These are phyloP conservation scores for Leptopilina myrica DNA, from an alignment of 2,888 invertebrate genomes.

Conservation along the genomic window DNA sequence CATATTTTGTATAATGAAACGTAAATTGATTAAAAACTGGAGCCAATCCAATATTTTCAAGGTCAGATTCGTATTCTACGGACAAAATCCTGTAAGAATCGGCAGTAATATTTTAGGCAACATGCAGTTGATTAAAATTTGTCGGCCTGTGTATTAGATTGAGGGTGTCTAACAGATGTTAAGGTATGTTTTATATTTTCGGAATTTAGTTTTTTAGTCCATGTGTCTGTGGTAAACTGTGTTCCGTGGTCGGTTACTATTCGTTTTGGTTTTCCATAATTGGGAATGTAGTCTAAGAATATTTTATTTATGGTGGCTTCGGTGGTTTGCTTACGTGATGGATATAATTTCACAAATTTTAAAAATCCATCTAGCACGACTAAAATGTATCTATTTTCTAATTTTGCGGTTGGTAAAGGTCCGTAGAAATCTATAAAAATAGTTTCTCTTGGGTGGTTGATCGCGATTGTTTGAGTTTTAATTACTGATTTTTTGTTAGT, in stretches of 20 bases:
- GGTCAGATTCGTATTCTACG: too few species aligned
- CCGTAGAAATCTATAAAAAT: slow-evolving; percentile 52
- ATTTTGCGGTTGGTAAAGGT: slow-evolving; percentile 43
- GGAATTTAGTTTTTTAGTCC: slow-evolving; percentile 20
- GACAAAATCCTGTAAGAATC: too few species aligned
- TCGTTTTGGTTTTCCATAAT: slow-evolving; percentile 26
- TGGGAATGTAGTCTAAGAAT: slow-evolving; percentile 17
- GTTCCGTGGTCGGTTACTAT: slow-evolving; percentile 44
- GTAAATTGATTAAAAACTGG: too few species aligned
- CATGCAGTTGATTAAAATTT: too few species aligned
- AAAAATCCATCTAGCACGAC: slow-evolving; percentile 46
- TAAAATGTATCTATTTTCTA: slow-evolving; percentile 40
- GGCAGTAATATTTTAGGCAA: too few species aligned
- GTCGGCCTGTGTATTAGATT: too few species aligned
- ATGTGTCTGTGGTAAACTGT: slow-evolving; percentile 42
- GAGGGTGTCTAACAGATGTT: slow-evolving; percentile 44
- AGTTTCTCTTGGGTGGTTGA: not conserved
- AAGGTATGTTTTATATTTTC: slow-evolving; percentile 35
- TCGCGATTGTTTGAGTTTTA: too few species aligned
- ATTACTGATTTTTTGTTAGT: too few species aligned
- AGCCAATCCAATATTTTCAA: too few species aligned
- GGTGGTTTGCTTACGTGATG: slow-evolving; percentile 44
- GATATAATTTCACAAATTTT: slow-evolving; percentile 43
- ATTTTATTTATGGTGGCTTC: not conserved
- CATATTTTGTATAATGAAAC: too few species aligned